Percentiles rank a stretch among this genome's conserved stretches.
Evolutionary conservation across 2,888 invertebrate genomes (phyloP).

Genomic region (Leptopilina syphax): DNA sequence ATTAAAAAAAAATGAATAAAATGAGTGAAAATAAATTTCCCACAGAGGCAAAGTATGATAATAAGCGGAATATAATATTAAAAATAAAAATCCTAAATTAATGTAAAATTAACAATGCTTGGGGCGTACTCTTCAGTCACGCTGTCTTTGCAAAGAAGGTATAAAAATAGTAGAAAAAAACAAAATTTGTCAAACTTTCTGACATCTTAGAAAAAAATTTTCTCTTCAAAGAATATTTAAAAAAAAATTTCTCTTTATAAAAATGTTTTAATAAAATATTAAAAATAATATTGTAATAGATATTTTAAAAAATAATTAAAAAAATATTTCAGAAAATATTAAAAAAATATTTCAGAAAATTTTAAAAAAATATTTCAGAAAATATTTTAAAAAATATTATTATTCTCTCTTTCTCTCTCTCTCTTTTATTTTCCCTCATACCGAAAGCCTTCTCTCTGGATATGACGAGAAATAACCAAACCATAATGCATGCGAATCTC

Average conservation of each 20-base stretch:
- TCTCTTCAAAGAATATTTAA: not conserved
- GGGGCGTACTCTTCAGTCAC: conserved; percentile 26
- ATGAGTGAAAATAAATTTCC: not conserved
- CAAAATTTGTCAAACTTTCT: conserved; percentile 23
- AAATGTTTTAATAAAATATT: too few relatives aligned
- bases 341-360: not conserved
- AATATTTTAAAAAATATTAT: too few relatives aligned
- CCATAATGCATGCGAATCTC: conserved; percentile 31
- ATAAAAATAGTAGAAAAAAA: not conserved
- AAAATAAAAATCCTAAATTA: conserved; percentile 7
- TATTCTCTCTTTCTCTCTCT: not conserved
- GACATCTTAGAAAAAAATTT: not conserved
- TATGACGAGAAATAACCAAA: conserved; percentile 17
- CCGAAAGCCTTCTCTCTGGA: not conserved
- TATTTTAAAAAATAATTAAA: too few relatives aligned
- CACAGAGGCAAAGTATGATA: conserved; percentile 2
- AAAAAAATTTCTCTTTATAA: not conserved
- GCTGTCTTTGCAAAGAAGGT: conserved; percentile 22
- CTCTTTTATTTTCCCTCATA: too few relatives aligned
- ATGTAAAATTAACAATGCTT: conserved; percentile 22
- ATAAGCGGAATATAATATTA: not conserved
- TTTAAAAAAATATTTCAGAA: not conserved
- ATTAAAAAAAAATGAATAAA: too few relatives aligned
- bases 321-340: too few relatives aligned
- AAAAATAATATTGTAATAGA: too few relatives aligned